phyloP scores from a whole-genome alignment of 2,113 vertebrate species.

The Onychorhynchus coronatus region DNA sequence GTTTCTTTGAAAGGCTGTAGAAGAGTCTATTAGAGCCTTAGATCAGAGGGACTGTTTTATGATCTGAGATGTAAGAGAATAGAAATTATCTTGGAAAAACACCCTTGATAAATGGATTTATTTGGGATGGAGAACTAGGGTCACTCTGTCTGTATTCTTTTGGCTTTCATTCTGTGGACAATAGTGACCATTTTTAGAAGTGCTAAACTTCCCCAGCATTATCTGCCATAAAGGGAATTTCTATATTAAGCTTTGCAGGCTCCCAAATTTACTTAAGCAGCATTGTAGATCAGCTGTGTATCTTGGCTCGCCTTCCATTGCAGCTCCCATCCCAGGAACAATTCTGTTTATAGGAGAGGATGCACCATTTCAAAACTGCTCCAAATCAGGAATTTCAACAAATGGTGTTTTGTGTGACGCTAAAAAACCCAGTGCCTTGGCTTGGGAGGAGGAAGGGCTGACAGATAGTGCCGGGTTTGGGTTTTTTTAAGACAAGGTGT shows the following conservation, averaged over 20 bases:
- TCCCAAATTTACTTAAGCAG: neutral
- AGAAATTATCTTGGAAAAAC: neutral
- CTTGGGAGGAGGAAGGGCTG: neutral
- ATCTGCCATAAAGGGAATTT: slow-evolving; percentile 2
- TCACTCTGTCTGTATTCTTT: neutral
- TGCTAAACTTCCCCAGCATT: neutral
- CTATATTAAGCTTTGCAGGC: slow-evolving; percentile 13
- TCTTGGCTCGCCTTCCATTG: neutral
- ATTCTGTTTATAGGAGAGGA: neutral
- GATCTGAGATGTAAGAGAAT: neutral
- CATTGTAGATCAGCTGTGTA: slow-evolving; percentile 15
- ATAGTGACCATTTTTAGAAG: slow-evolving; percentile 30
- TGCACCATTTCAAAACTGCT: neutral
- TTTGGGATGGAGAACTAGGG: neutral
- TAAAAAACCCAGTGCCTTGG: neutral
- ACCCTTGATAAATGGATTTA: neutral
- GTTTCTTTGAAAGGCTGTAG: neutral
- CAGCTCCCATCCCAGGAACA: neutral
- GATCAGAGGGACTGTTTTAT: neutral
- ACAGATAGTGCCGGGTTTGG: neutral
- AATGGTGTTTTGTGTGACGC: neutral
- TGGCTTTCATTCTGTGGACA: neutral
- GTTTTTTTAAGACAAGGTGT: neutral
- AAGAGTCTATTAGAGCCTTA: neutral
- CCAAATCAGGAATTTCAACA: neutral